These are phyloP conservation scores for Calliscelio sp. DNA, from an alignment of 2,888 invertebrate species.

Conservation along the genomic window DNA sequence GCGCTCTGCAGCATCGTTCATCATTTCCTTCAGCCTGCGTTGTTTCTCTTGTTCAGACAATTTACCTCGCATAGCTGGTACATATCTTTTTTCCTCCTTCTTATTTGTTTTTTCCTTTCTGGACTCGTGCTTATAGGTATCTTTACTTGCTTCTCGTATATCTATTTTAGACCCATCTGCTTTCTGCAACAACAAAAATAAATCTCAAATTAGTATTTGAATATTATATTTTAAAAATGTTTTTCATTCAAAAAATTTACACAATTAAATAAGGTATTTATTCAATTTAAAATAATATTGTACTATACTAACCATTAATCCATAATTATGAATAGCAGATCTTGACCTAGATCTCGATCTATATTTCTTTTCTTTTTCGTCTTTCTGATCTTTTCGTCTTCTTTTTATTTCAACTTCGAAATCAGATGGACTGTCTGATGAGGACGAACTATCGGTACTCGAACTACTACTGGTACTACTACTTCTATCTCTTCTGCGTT, in stretches of 20 bases:
- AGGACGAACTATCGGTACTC: no score
- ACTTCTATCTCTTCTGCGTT: slow-evolving; percentile 52
- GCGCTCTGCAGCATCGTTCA: slow-evolving; percentile 91
- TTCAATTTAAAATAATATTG: no score
- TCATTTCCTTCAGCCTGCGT: slow-evolving; percentile 92
- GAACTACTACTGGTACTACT: slow-evolving; percentile 65
- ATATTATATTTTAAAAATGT: no score
- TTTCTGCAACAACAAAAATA: slow-evolving; percentile 74
- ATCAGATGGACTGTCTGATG: no score
- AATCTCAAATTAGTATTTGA: neutral
- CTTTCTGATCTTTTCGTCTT: neutral
- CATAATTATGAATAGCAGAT: slow-evolving; percentile 69
- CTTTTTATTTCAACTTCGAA: no score
- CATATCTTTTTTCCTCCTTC: slow-evolving; percentile 78
- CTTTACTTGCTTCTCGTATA: slow-evolving; percentile 58
- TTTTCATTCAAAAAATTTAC: no score
- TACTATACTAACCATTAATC: slow-evolving; percentile 76
- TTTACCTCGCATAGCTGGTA: slow-evolving; percentile 81
- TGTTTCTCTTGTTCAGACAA: slow-evolving; percentile 90
- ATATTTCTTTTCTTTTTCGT: slow-evolving; percentile 38
- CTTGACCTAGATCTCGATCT: slow-evolving; percentile 48
- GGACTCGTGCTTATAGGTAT: no score
- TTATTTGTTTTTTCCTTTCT: slow-evolving; percentile 25
- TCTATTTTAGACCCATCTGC: slow-evolving; percentile 78
- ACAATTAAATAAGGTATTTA: neutral